Evolutionary conservation across 2,888 invertebrate genomes (phyloP), one percentile per base, ranked within the genome.

Genomic region (Chesias legatella): DNA sequence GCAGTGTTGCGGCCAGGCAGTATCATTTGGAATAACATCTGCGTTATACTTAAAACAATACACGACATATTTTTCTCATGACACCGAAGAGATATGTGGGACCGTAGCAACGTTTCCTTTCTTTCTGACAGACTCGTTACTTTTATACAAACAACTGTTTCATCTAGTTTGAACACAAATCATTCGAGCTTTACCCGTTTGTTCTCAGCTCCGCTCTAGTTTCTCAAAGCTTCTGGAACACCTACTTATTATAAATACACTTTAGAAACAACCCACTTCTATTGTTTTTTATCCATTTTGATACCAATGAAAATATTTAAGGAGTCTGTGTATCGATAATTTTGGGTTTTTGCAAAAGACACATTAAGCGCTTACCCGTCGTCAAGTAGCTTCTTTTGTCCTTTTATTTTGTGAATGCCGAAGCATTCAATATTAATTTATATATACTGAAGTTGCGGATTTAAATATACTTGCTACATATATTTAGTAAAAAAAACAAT

Each of bases 11-110:
- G 31, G 21, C 20, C 17, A 10, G 20, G 8, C 26, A 5, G 27
- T n/a, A n/a, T 48, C 36, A 27, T 27, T 27, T 31, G 39, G 34
- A 43, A 43, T 38, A 29, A 44, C 42, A 37, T 34, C 45, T 51
- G 22, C 23, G n/a, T n/a, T 34, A 13, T 34, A 29, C 43, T 34
- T 32, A 29, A 39, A 43, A 51, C 51, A 53, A 51, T 55, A 31
- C 41, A 23, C 6, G 31, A 33, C 36, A 37, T 39, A 41, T 33
- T 37, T 36, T 40, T 48, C 25, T 28, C 36, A 45, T 33, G 35
- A 39, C 33, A 35, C 33, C 25, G 26, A 9, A 33, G 9, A 20
- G 13, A 13, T 38, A 33, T 35, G 23, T 24, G 29, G 21, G n/a
- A 29, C 9, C 5, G 23, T 30, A 22, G n/a, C 17, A 33, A 37